phyloP scores from a whole-genome alignment of 1,140 invertebrate species.

The Magallana gigas region DNA sequence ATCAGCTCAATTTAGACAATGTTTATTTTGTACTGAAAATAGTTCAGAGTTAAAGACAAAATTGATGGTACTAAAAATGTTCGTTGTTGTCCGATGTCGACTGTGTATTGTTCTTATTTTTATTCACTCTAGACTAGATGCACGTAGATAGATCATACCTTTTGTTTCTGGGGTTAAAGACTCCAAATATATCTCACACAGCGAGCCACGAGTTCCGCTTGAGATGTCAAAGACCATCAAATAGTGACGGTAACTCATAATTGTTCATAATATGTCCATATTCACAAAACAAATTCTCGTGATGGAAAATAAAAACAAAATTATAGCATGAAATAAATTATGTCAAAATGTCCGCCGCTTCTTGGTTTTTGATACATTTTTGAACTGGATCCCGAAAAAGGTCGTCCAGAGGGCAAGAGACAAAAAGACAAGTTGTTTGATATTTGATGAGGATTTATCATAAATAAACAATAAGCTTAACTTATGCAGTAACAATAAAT shows the following conservation, averaged over 20 bases:
- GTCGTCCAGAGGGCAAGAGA: conserved; percentile 2
- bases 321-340: conserved; percentile 29
- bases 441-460: background rate
- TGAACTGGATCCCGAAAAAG: background rate
- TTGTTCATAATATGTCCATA: conserved; percentile 34
- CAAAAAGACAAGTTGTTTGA: conserved; percentile 14
- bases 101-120: no score
- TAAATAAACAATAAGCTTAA: conserved; percentile 5
- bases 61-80: no score
- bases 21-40: no score
- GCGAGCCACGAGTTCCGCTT: background rate
- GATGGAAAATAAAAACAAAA: conserved; percentile 38
- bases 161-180: no score
- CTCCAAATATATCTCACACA: no score
- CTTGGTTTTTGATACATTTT: conserved; percentile 16
- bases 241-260: conserved; percentile 1
- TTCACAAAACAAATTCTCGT: conserved; percentile 30
- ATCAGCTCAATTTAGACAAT: no score
- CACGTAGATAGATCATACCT: no score
- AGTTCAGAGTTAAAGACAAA: no score
- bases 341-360: conserved; percentile 29
- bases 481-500: background rate
- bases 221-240: background rate
- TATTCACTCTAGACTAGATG: no score
- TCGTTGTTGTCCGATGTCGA: no score